Base-by-base conservation (phyloP, 2,797 vertebrate genomes). In the Trachops cirrhosus region DNA sequence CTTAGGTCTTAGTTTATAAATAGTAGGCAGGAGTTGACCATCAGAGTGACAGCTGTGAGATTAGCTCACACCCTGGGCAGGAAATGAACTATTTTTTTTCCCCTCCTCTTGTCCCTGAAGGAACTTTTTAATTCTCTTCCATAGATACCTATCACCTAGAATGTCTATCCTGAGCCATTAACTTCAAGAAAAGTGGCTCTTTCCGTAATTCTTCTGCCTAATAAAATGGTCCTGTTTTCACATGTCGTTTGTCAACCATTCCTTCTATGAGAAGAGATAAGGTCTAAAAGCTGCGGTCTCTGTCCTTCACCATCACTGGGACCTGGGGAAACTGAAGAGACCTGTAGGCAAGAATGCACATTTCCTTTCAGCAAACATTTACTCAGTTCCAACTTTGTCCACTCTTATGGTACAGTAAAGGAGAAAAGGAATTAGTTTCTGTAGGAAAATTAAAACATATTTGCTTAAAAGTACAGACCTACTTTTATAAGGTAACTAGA, bases 1-100 rank as follows among this genome's bases (percentile, higher is more conserved):
- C 44, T 54, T 54, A 46, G 77, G 59, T 67, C 50, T 87, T 37
- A n/a, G 71, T 93, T 97, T 96, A 96, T 96, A 96, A 97, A 97
- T 96, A 95, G 95, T 77, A 96, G 80, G n/a, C 44, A 88, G 64
- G 39, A 71, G 71, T 94, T 89, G 6, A 54, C 57, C 5, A 1
- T 88, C 39, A 68, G 54, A 24, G 39, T 89, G 9, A 87, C 96
- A 96, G 95, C 97, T 97, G 97, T 59, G 46, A 77, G 59, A 62
- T 86, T 86, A 95, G 79, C 57, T 93, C 79, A 74, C 18, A n/a
- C 37, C 21, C 86, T 96, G n/a, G 79, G 54, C 48, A 80, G 37
- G 64, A 94, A 73, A 44, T 78, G 80, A 62, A 80, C 89, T 93
- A 54, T 78, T 91, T 91, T 85, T 62, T 89, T 62, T 89, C 84